These are phyloP conservation scores for Drosophila vallismaia DNA, from an alignment of 2,888 invertebrate species.

Conservation along the genomic window DNA sequence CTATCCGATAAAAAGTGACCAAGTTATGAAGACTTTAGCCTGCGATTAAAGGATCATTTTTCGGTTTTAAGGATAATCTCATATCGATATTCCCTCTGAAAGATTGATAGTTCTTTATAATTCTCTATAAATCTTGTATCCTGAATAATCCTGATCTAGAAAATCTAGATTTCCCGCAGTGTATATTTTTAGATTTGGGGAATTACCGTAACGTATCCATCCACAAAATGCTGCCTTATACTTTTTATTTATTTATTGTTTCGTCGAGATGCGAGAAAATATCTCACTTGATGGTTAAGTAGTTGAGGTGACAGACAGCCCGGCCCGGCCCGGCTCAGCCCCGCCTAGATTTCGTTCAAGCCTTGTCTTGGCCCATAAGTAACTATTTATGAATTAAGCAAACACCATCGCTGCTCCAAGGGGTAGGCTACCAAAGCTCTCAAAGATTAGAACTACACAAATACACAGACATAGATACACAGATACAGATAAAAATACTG, in stretches of 20 bases:
- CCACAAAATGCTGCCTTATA: constrained; percentile 30
- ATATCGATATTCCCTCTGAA: no score
- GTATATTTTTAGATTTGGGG: constrained; percentile 58
- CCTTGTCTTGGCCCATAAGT: constrained; percentile 63
- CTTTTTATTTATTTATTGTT: constrained; percentile 18
- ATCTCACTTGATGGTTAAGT: constrained; percentile 72
- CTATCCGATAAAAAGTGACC: no score
- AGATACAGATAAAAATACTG: not conserved
- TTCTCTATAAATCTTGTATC: no score
- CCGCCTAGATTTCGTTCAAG: constrained; percentile 48
- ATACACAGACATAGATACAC: constrained; percentile 6
- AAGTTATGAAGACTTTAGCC: not conserved
- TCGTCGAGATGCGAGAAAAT: constrained; percentile 69
- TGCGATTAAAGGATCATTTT: not conserved
- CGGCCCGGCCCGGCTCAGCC: constrained; percentile 14
- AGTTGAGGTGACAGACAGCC: constrained; percentile 62
- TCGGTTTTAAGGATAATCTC: not conserved
- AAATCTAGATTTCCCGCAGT: constrained; percentile 38
- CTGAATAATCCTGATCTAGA: no score
- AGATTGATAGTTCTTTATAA: no score
- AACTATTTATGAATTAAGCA: constrained; percentile 79
- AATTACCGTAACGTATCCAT: constrained; percentile 61
- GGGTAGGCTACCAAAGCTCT: constrained; percentile 22
- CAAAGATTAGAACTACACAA: constrained; percentile 66
- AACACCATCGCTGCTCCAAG: constrained; percentile 49